Evolutionary conservation across 2,797 vertebrate genomes (phyloP).

Genomic region (Triplophysa yarkandensis): DNA sequence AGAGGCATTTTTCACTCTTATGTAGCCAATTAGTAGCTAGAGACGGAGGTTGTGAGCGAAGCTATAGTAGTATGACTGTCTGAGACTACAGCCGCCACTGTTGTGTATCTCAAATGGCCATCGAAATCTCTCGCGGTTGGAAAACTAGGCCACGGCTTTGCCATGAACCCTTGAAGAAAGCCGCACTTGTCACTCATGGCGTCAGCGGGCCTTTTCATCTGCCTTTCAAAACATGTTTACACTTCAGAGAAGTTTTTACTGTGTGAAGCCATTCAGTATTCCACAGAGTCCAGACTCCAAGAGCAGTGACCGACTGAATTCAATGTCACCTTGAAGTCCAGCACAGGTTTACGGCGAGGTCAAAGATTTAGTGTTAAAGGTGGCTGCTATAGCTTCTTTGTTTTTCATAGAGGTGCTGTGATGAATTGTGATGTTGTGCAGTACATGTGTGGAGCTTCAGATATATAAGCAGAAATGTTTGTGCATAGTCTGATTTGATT

Average conservation of each 20-base stretch:
- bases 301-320: conserved; percentile 30
- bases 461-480: too few species aligned
- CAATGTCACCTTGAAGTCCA: conserved; percentile 34
- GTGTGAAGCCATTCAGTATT: conserved; percentile 29
- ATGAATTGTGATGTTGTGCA: background rate
- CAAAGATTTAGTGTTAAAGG: conserved; percentile 9
- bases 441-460: background rate
- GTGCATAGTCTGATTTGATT: too few species aligned
- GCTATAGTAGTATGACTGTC: conserved; percentile 20
- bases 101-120: conserved; percentile 48
- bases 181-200: conserved; percentile 52
- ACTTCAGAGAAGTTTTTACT: conserved; percentile 50
- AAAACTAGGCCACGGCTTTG: conserved; percentile 60
- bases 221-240: conserved; percentile 58
- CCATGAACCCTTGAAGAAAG: conserved; percentile 57
- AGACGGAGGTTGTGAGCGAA: conserved; percentile 20
- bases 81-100: conserved; percentile 37
- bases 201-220: conserved; percentile 49
- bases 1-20: conserved; percentile 24
- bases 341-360: conserved; percentile 39
- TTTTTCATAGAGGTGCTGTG: conserved; percentile 10
- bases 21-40: conserved; percentile 43
- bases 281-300: conserved; percentile 25
- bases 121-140: conserved; percentile 48
- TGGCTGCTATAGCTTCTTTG: background rate